Evolutionary conservation across 2,888 invertebrate species (phyloP).

Genomic region (Drosophila barbarae): DNA sequence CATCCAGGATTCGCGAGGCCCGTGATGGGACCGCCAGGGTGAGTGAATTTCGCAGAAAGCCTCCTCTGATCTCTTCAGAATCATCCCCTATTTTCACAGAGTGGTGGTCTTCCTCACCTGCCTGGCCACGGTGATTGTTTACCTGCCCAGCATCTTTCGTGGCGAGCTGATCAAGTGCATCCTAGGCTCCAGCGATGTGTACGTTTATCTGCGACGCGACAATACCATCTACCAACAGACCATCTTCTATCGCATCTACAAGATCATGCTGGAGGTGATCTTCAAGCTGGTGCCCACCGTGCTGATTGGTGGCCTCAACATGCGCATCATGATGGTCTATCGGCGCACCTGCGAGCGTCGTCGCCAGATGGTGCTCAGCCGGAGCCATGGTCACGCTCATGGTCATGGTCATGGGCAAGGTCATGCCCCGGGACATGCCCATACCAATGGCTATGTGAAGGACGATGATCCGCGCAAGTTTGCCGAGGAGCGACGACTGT

Average conservation of each 20-base stretch:
- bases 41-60: constrained; percentile 27
- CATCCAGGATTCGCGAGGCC: constrained; percentile 86
- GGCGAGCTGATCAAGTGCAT: constrained; percentile 82
- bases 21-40: constrained; percentile 84
- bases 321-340: constrained; percentile 85
- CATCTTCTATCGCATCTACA: constrained; percentile 82
- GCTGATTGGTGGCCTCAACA: constrained; percentile 84
- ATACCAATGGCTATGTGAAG: constrained; percentile 79
- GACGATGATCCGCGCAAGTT: constrained; percentile 84
- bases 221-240: constrained; percentile 81
- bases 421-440: constrained; percentile 25
- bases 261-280: constrained; percentile 83
- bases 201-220: constrained; percentile 82
- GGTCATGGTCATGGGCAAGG: constrained; percentile 3
- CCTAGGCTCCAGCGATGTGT: constrained; percentile 80
- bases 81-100: constrained; percentile 57
- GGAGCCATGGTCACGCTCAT: constrained; percentile 57
- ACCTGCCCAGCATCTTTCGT: constrained; percentile 85
- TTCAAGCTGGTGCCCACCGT: constrained; percentile 86
- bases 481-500: constrained; percentile 85
- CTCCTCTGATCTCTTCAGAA: background rate
- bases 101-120: constrained; percentile 84
- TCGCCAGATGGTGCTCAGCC: constrained; percentile 84
- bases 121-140: constrained; percentile 84
- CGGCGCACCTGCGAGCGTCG: constrained; percentile 84